Evolutionary conservation across 1,140 invertebrate genomes (phyloP), one percentile per base, ranked within the genome.

Genomic region (Camponotus pennsylvanicus): DNA sequence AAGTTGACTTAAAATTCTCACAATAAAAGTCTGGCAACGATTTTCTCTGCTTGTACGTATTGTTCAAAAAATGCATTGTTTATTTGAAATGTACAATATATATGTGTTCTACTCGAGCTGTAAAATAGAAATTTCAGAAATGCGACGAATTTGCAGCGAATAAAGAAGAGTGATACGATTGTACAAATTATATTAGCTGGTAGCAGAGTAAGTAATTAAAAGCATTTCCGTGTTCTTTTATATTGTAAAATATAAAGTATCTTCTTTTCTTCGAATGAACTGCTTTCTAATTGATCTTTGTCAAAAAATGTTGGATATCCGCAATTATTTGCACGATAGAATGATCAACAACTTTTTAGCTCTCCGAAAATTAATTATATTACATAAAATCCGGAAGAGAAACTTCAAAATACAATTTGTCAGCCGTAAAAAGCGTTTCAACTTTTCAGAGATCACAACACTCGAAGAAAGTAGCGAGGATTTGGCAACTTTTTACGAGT

Each of bases 311-410:
- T 1, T 37, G 27, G 34, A 37, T 37, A 55, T 73, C 32, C 21
- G 32, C 34, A 52, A 34, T 32, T 3, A 18, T 34, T 40, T 73
- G 2, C 49, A 9, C 27, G 45, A 18, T 27, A 2, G 1, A 34
- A 73, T 15, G 8, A n/a, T 49, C 1, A 52, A 37, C 21, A 52
- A 27, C n/a, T 52, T 52, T 52, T 34, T 21, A 69, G 13, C 15
- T n/a, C 70, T 73, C 18, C 21, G 42, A 52, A 9, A 34, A 37
- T 71, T 71, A 57, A 55, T 73, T 55, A 69, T 13, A 34, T 71
- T 55, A 55, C n/a, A 15, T n/a, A 40, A 69, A 69, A 69, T 4
- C 40, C 40, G 4, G 32, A 57, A 37, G 4, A 67, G 64, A 40
- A 71, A 52, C 27, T 55, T 73, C 0, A 1, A 34, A 5, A 27